Conservation (phyloP, 2,797 vertebrate species). For the Coregonus ussuriensis region DNA sequence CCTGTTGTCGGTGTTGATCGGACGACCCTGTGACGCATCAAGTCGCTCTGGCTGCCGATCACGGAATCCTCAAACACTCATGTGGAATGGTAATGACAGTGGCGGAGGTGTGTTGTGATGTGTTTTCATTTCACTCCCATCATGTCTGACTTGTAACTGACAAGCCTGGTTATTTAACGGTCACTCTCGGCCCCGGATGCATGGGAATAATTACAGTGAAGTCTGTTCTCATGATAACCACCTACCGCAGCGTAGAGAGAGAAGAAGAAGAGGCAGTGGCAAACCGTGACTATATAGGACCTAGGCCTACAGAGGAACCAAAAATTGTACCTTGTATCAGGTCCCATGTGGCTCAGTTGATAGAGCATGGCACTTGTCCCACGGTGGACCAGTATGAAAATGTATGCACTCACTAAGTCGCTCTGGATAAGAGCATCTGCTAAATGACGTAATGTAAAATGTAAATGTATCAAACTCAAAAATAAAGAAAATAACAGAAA, state of each 20-base stretch:
- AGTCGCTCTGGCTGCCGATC: neutral
- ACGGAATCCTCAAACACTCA: slow-evolving; percentile 5
- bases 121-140: slow-evolving; percentile 12
- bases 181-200: slow-evolving; percentile 17
- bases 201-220: slow-evolving; percentile 40
- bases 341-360: too few relatives aligned
- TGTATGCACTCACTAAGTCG: too few relatives aligned
- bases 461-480: too few relatives aligned
- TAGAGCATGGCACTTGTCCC: too few relatives aligned
- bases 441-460: too few relatives aligned
- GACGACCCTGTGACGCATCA: neutral
- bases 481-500: too few relatives aligned
- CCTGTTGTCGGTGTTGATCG: neutral
- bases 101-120: neutral
- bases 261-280: too few relatives aligned
- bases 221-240: slow-evolving; percentile 28
- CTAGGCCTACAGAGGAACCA: too few relatives aligned
- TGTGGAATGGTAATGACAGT: slow-evolving; percentile 31
- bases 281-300: too few relatives aligned
- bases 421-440: too few relatives aligned
- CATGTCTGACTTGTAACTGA: slow-evolving; percentile 37
- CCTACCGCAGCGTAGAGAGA: slow-evolving; percentile 22
- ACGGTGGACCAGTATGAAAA: too few relatives aligned
- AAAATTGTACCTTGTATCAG: too few relatives aligned
- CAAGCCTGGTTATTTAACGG: slow-evolving; percentile 42